phyloP scores from a whole-genome alignment of 2,888 invertebrate genomes.

The Microctonus brassicae region DNA sequence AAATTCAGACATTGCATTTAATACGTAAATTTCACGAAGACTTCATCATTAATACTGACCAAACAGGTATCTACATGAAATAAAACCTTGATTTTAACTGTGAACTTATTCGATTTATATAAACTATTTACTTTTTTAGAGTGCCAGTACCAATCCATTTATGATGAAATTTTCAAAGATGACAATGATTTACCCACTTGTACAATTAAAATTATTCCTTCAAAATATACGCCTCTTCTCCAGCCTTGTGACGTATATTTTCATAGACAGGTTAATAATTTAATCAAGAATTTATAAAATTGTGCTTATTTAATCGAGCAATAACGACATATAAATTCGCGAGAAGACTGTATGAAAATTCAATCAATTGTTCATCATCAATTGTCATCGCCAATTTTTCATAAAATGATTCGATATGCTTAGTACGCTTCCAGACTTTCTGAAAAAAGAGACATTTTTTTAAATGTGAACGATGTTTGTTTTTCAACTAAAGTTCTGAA shows the following conservation, averaged over 20 bases:
- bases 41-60: constrained; percentile 42
- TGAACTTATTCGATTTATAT: background rate
- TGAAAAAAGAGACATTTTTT: too few species aligned
- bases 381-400: background rate
- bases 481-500: too few species aligned
- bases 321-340: background rate
- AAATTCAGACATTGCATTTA: constrained; percentile 23
- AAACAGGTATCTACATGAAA: constrained; percentile 33
- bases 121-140: constrained; percentile 14
- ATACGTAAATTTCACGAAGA: constrained; percentile 37
- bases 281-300: background rate
- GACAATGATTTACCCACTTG: background rate
- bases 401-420: background rate
- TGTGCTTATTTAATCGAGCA: background rate
- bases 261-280: background rate
- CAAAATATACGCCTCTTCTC: background rate
- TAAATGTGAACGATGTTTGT: too few species aligned
- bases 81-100: too few species aligned
- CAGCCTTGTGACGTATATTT: background rate
- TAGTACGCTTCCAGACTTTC: too few species aligned
- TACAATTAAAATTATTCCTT: background rate
- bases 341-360: background rate
- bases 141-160: constrained; percentile 42
- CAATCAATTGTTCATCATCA: background rate
- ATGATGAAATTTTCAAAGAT: constrained; percentile 28